A percentile compares a stretch with the other conserved stretches of the same genome.
Conservation (phyloP, 2,113 vertebrate species). For the Crotalus horridus region DNA sequence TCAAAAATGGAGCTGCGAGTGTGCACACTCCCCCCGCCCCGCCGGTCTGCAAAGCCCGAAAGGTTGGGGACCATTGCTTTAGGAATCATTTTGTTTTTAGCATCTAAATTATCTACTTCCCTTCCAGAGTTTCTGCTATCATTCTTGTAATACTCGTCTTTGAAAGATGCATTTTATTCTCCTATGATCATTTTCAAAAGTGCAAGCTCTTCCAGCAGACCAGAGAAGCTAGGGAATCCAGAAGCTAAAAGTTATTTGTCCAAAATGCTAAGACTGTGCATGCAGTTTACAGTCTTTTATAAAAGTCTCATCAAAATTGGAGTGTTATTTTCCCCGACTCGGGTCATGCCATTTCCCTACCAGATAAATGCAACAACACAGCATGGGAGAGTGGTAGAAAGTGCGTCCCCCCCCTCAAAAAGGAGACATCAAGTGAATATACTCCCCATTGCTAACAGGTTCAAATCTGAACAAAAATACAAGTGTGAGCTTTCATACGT, state of each 20-base stretch:
- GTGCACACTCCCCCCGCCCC: too few relatives aligned
- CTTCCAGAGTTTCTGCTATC: neutral
- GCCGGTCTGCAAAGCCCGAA: neutral
- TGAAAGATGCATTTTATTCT: neutral
- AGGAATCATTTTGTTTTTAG: neutral
- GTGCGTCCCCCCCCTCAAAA: neutral
- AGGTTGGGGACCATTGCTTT: neutral
- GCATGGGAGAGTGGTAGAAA: neutral
- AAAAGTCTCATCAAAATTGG: neutral
- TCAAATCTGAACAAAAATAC: neutral
- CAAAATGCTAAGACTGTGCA: neutral
- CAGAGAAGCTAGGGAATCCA: neutral
- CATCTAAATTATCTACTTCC: neutral
- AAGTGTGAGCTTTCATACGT: neutral
- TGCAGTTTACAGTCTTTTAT: neutral
- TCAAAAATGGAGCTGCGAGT: neutral
- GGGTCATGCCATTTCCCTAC: neutral
- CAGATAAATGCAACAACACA: neutral
- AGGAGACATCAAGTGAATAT: neutral
- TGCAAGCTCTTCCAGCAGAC: neutral
- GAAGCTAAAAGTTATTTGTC: too few relatives aligned
- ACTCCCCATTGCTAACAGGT: neutral
- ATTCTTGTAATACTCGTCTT: neutral
- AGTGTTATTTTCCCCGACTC: too few relatives aligned
- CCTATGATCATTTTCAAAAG: neutral